A percentile compares a stretch with the other conserved stretches of the same genome.
Evolutionary conservation across 2,113 vertebrate species (phyloP).

Genomic region (Corydoras maculifer): DNA sequence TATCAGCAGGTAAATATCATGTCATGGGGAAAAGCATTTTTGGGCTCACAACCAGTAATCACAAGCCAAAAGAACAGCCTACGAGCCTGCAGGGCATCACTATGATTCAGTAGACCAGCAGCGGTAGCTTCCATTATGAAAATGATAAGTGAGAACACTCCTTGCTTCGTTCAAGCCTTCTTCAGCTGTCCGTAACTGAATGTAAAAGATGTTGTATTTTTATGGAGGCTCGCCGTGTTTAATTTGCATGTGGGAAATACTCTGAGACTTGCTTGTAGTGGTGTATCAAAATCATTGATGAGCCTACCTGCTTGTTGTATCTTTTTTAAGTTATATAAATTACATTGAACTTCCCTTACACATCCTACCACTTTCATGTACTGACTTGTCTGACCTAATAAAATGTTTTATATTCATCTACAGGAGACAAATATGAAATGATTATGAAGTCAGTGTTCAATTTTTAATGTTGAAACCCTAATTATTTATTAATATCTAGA

Average conservation of each 20-base stretch:
- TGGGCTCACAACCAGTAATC: not conserved
- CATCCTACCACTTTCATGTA: not conserved
- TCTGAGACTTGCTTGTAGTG: not conserved
- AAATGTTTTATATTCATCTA: not conserved
- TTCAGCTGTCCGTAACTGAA: not conserved
- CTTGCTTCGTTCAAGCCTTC: not conserved
- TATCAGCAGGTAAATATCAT: slow-evolving; percentile 9
- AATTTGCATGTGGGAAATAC: slow-evolving; percentile 5
- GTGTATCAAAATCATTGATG: not conserved
- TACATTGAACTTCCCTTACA: slow-evolving; percentile 5
- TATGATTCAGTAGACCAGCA: not conserved
- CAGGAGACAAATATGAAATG: not conserved
- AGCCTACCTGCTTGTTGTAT: slow-evolving; percentile 5
- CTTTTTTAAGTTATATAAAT: slow-evolving; percentile 9
- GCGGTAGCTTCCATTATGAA: not conserved
- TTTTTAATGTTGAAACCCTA: not conserved
- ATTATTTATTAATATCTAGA: not conserved
- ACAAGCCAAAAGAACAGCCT: not conserved
- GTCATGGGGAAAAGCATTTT: slow-evolving; percentile 9
- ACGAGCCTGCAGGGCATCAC: not conserved
- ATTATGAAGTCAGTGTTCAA: no score
- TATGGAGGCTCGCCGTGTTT: not conserved
- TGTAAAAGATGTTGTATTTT: not conserved
- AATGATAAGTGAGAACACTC: slow-evolving; percentile 6
- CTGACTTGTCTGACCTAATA: not conserved